Conservation (phyloP, 2,888 invertebrate genomes). For the Drosophila tanythrix region DNA sequence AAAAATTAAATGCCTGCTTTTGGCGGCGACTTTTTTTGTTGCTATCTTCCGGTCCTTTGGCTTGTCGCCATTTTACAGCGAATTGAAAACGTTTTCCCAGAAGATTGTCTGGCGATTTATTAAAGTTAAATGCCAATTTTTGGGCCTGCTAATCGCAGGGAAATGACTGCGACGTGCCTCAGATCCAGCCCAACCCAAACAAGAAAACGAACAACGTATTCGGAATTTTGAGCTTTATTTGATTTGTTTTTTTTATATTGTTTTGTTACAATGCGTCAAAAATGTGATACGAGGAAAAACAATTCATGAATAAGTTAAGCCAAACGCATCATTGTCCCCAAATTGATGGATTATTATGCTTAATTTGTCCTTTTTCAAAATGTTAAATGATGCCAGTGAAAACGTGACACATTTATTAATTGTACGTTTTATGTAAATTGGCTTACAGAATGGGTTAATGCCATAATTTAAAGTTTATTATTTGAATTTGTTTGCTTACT, state of each 20-base stretch:
- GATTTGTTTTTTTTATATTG: slow-evolving; percentile 47
- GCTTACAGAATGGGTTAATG: neutral
- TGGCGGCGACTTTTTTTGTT: slow-evolving; percentile 33
- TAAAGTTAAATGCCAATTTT: slow-evolving; percentile 67
- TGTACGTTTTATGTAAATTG: neutral
- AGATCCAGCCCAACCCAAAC: neutral
- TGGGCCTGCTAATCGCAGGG: slow-evolving; percentile 58
- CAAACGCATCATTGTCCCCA: slow-evolving; percentile 6
- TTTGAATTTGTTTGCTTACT: neutral
- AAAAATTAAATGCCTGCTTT: slow-evolving; percentile 27
- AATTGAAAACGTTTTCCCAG: slow-evolving; percentile 29
- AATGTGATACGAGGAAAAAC: slow-evolving; percentile 33
- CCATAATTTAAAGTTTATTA: neutral
- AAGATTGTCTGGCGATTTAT: slow-evolving; percentile 63
- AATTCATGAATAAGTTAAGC: slow-evolving; percentile 35
- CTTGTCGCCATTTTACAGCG: slow-evolving; percentile 40
- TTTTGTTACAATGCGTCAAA: slow-evolving; percentile 49
- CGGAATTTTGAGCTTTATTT: slow-evolving; percentile 20
- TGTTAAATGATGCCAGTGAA: slow-evolving; percentile 22
- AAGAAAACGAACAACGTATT: neutral
- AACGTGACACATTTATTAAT: slow-evolving; percentile 30
- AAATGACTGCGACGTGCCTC: slow-evolving; percentile 53
- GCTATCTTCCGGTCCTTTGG: slow-evolving; percentile 45
- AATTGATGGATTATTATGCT: slow-evolving; percentile 39
- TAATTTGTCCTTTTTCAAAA: slow-evolving; percentile 36